These are phyloP conservation scores for Bryconaethiops microstoma DNA, from an alignment of 2,797 vertebrate genomes.

Conservation along the genomic window DNA sequence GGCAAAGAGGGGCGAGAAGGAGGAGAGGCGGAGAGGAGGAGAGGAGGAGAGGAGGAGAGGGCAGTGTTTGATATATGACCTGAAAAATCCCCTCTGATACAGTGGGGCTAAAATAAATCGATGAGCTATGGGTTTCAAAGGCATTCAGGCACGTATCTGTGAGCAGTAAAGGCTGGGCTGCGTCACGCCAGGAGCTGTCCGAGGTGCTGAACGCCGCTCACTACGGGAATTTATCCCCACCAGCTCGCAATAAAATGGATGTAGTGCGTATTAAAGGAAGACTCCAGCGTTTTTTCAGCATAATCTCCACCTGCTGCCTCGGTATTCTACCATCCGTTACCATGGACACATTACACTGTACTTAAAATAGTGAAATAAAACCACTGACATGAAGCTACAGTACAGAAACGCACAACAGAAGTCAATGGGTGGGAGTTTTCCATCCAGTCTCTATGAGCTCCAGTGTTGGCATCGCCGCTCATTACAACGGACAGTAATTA, in stretches of 20 bases:
- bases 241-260: slow-evolving; percentile 33
- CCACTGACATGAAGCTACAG: too few species aligned
- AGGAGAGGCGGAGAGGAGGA: too few species aligned
- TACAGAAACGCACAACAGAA: too few species aligned
- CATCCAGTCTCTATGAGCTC: too few species aligned
- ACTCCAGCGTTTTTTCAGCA: too few species aligned
- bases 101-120: slow-evolving; percentile 70
- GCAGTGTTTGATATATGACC: slow-evolving; percentile 56
- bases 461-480: too few species aligned
- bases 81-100: slow-evolving; percentile 65
- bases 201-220: slow-evolving; percentile 36
- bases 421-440: too few species aligned
- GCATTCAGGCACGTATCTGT: slow-evolving; percentile 71
- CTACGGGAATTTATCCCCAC: slow-evolving; percentile 47
- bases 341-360: not conserved
- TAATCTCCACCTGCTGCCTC: not conserved
- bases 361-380: too few species aligned
- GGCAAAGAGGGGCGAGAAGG: slow-evolving; percentile 41
- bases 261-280: slow-evolving; percentile 2
- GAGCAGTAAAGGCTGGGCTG: slow-evolving; percentile 63
- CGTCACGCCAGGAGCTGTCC: slow-evolving; percentile 33
- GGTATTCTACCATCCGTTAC: not conserved
- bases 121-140: slow-evolving; percentile 77
- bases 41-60: slow-evolving; percentile 30
- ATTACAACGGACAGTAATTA: too few species aligned